These are phyloP conservation scores for Ailurus styani DNA, from an alignment of 2,113 vertebrate species.

Conservation along the genomic window DNA sequence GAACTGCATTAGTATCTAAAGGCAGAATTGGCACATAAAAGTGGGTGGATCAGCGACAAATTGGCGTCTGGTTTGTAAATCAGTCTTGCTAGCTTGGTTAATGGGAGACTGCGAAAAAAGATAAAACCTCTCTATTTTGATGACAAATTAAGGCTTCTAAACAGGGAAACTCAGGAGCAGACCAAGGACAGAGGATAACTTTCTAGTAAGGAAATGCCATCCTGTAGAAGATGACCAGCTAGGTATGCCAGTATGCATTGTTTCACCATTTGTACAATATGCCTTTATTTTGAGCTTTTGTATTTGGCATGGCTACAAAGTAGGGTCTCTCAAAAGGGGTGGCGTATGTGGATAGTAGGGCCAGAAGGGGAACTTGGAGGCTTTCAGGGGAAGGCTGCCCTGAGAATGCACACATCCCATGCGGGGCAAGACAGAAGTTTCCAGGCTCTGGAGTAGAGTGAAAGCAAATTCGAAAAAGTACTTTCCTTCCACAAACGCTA, in stretches of 20 bases:
- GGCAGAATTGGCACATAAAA: background rate
- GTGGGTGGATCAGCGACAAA: background rate
- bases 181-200: background rate
- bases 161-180: background rate
- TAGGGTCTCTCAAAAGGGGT: background rate
- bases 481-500: background rate
- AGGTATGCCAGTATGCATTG: background rate
- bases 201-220: background rate
- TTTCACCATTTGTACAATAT: background rate
- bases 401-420: accelerated
- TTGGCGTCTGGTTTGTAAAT: background rate
- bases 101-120: background rate
- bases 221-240: background rate
- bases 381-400: background rate
- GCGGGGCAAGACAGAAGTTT: background rate
- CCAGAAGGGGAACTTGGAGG: background rate
- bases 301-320: background rate
- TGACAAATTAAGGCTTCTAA: background rate
- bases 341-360: accelerated
- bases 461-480: background rate
- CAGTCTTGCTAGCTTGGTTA: background rate
- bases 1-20: background rate
- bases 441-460: background rate
- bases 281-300: background rate
- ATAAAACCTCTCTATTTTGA: background rate